Percentiles rank a stretch among this genome's conserved stretches.
Conservation (phyloP, 2,113 vertebrate genomes). For the Atrichornis clamosus region DNA sequence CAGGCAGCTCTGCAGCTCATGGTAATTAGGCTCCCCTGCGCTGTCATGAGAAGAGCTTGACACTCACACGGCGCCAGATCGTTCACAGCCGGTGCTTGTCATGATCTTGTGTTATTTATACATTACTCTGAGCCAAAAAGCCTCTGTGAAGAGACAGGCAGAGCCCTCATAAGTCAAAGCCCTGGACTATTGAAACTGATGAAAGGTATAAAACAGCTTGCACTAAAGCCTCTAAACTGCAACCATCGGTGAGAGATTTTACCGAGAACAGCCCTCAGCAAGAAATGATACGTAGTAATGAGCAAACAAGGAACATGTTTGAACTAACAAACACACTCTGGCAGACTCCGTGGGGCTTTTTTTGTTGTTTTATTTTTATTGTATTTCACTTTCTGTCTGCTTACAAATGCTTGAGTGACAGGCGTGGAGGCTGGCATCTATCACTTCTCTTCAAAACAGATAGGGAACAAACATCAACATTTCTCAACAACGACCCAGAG, state of each 20-base stretch:
- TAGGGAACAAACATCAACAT: conserved; percentile 10
- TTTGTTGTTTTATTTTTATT: conserved; percentile 17
- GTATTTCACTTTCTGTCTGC: neutral
- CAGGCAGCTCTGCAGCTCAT: neutral
- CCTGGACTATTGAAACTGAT: neutral
- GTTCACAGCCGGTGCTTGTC: neutral
- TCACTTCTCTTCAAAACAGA: neutral
- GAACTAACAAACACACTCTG: neutral
- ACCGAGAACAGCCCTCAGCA: neutral
- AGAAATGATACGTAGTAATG: neutral
- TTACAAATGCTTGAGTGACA: conserved; percentile 8
- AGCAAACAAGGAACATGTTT: neutral
- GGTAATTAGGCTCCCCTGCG: neutral
- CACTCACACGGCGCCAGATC: neutral
- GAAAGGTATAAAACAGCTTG: neutral
- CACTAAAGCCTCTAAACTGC: conserved; percentile 1
- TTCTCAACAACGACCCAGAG: neutral
- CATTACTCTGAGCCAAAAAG: neutral
- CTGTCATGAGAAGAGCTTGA: neutral
- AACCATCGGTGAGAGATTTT: neutral
- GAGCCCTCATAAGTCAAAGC: neutral
- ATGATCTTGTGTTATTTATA: neutral
- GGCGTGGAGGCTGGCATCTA: conserved; percentile 2
- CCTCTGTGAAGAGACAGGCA: neutral
- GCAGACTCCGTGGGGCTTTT: neutral